phyloP scores from a whole-genome alignment of 2,888 invertebrate species.

The Conomelus anceps region DNA sequence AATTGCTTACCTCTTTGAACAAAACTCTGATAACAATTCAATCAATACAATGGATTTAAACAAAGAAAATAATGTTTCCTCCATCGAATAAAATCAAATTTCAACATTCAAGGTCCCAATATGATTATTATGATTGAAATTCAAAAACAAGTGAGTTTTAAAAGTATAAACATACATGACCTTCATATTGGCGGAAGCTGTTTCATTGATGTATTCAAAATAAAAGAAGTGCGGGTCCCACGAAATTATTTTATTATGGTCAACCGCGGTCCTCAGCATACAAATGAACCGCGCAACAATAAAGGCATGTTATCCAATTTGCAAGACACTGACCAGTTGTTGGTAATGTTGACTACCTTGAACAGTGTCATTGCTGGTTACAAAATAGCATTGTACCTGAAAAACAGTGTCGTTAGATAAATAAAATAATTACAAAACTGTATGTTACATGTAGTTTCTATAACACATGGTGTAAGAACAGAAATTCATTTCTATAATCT shows the following conservation, averaged over 20 bases:
- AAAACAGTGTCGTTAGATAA: neutral
- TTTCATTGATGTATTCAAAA: neutral
- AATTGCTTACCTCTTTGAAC: too few species aligned
- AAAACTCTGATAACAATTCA: too few species aligned
- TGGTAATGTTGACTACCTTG: neutral
- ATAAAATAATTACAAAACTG: neutral
- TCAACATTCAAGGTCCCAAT: neutral
- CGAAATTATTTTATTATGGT: neutral
- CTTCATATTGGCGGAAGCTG: neutral
- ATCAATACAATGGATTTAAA: too few species aligned
- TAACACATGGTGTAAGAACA: neutral
- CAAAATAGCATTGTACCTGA: neutral
- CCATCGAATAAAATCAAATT: neutral
- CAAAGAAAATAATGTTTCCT: neutral
- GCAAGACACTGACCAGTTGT: neutral
- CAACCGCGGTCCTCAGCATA: neutral
- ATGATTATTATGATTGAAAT: neutral
- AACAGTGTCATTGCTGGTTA: neutral
- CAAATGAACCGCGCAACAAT: neutral
- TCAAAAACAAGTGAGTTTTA: neutral
- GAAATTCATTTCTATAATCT: too few species aligned
- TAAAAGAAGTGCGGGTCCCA: neutral
- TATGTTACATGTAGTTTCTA: neutral
- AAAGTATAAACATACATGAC: neutral
- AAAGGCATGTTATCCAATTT: neutral